Conservation (phyloP, 2,888 invertebrate species). For the Cryptus armator region DNA sequence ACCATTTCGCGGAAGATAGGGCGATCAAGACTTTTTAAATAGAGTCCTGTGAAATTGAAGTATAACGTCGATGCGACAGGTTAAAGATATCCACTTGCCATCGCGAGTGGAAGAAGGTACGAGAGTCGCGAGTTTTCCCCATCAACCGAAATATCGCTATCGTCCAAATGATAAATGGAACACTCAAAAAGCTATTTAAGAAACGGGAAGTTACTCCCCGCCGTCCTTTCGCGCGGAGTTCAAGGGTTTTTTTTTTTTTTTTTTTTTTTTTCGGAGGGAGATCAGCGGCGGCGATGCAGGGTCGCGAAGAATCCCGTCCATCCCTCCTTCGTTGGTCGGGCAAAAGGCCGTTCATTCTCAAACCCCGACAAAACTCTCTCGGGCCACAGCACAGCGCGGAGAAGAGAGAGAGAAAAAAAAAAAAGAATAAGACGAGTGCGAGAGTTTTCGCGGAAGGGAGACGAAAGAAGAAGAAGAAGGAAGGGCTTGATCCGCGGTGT, state of each 20-base stretch:
- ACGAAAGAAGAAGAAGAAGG: constrained; percentile 26
- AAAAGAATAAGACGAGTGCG: neutral
- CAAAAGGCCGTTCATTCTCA: constrained; percentile 50
- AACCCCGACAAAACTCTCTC: constrained; percentile 50
- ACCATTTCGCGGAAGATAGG: neutral
- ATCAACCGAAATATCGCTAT: constrained; percentile 49
- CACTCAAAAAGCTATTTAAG: constrained; percentile 48
- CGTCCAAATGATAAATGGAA: constrained; percentile 55
- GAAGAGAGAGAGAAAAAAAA: constrained; percentile 27
- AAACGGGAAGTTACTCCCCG: constrained; percentile 24
- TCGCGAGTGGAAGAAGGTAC: neutral
- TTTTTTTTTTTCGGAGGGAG: constrained; percentile 9
- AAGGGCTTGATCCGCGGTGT: constrained; percentile 43
- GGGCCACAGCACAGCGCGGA: constrained; percentile 28
- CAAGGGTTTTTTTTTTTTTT: neutral
- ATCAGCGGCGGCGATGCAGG: constrained; percentile 9
- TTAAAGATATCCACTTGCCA: neutral
- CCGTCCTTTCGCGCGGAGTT: neutral
- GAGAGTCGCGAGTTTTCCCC: neutral
- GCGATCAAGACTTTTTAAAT: too few relatives aligned
- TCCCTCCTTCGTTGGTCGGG: constrained; percentile 49
- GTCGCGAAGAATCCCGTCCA: constrained; percentile 52
- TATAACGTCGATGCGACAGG: neutral
- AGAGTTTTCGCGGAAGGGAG: constrained; percentile 12
- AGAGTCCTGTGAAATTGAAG: neutral